phyloP scores from a whole-genome alignment of 2,888 invertebrate genomes.

The Alviniconcha strummeri region DNA sequence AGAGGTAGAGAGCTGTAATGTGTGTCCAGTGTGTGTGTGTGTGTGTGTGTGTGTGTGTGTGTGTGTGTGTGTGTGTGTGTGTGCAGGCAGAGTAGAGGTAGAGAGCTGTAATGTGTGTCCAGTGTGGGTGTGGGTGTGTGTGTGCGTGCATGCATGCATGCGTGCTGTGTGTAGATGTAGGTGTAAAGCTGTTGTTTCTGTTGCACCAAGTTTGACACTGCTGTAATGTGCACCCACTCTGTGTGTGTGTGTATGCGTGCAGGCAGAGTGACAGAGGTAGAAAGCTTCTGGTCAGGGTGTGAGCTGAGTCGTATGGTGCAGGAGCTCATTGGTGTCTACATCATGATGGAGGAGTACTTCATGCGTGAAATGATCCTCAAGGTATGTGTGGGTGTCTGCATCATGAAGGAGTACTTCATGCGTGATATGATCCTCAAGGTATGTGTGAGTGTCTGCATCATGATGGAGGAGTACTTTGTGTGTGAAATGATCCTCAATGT shows the following conservation, averaged over 20 bases:
- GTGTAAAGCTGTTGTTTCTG: not conserved
- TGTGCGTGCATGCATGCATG: not conserved
- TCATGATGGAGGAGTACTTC: conserved; percentile 94
- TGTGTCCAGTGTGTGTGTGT: not conserved
- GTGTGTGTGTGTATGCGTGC: not conserved
- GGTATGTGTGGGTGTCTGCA: conserved; percentile 86
- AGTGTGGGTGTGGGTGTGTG: not conserved
- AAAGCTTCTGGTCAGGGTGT: conserved; percentile 82
- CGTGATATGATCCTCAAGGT: conserved; percentile 96
- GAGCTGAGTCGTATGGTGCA: conserved; percentile 74
- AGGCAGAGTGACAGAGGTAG: conserved; percentile 72
- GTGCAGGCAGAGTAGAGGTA: not conserved
- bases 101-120: not conserved
- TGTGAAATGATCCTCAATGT: too few relatives aligned
- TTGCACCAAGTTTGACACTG: too few relatives aligned
- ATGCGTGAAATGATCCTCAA: conserved; percentile 95
- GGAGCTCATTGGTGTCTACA: conserved; percentile 86
- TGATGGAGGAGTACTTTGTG: conserved; percentile 76
- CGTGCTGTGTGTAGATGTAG: not conserved
- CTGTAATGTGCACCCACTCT: not conserved
- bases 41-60: conserved; percentile 9
- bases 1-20: not conserved
- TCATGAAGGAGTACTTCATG: conserved; percentile 93
- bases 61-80: conserved; percentile 2
- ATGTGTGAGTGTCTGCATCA: conserved; percentile 70